A percentile compares a stretch with the other conserved stretches of the same genome.
These are phyloP conservation scores for Lanius collurio DNA, from an alignment of 2,113 vertebrate genomes.

Conservation along the genomic window DNA sequence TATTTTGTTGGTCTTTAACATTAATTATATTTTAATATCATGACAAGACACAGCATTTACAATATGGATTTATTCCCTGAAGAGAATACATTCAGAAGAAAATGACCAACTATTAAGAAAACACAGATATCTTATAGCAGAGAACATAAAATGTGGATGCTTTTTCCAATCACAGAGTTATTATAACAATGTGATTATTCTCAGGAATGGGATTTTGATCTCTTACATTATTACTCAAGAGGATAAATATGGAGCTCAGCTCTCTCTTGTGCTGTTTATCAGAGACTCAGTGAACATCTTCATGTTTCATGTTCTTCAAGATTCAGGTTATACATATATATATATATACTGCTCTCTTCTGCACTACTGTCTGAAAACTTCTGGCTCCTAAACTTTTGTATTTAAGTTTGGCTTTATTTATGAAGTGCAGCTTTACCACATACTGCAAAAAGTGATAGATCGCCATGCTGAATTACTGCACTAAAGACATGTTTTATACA, in stretches of 20 bases:
- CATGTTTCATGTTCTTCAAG: not conserved
- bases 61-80: not conserved
- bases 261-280: conserved; percentile 39
- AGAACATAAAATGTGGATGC: not conserved
- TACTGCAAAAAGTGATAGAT: not conserved
- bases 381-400: not conserved
- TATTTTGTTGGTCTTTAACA: not conserved
- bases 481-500: not conserved
- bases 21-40: not conserved
- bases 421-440: not conserved
- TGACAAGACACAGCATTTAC: not conserved
- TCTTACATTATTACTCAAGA: conserved; percentile 57
- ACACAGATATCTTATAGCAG: not conserved
- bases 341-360: not conserved
- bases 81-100: not conserved
- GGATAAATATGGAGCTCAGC: conserved; percentile 16
- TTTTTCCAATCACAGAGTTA: conserved; percentile 58
- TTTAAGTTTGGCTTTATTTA: not conserved
- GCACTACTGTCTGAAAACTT: not conserved
- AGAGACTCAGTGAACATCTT: conserved; percentile 23
- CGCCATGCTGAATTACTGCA: not conserved
- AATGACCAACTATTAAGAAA: not conserved
- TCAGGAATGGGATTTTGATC: conserved; percentile 47
- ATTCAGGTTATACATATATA: not conserved
- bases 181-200: conserved; percentile 49